Evolutionary conservation across 1,140 invertebrate species (phyloP), one percentile per base, ranked within the genome.

Genomic region (Drosophila parvula): DNA sequence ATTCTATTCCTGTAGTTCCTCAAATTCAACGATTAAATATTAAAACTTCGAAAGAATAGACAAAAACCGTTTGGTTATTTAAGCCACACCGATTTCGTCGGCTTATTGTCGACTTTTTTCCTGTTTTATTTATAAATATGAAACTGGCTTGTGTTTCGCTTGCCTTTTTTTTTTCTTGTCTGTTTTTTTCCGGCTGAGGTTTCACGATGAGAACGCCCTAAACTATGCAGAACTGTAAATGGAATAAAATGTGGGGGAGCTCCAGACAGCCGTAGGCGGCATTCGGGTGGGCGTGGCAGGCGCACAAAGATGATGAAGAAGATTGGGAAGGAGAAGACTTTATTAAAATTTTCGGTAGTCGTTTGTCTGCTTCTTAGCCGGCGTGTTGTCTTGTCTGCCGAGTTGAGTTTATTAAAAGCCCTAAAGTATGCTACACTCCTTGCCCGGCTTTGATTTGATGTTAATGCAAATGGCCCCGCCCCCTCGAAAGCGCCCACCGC

Each of bases 381-480:
- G 51, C 34, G 51, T 71, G 59, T 64, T 57, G 40, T 50, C 45
- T 61, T 61, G 38, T 73, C 45, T 53, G 51, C 69, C 45, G 48
- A 56, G 61, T 53, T 56, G 64, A 78, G 64, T 78, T 78, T 86
- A 86, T 86, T 86, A 76, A 81, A 86, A 81, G 69, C 53, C 77
- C 59, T 45, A 57, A 60, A 78, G 57, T 57, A 70, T 65, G 55
- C 36, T 51, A 16, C 41, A 55, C 62, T 45, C 62, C 55, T 59
- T 38, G 61, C 48, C n/a, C 34, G 60, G 58, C 78, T 84, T 86
- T 82, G 81, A 85, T 86, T 85, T 85, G 65, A 82, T 86, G 83
- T 78, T 85, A 81, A 84, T 78, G 82, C 75, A 81, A 84, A 84
- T 83, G 79, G 77, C 70, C 70, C 38, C 41, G 28, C 47, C 12